Base-by-base conservation (phyloP, 1,140 invertebrate genomes). In the Dolichoris vasculosae region DNA sequence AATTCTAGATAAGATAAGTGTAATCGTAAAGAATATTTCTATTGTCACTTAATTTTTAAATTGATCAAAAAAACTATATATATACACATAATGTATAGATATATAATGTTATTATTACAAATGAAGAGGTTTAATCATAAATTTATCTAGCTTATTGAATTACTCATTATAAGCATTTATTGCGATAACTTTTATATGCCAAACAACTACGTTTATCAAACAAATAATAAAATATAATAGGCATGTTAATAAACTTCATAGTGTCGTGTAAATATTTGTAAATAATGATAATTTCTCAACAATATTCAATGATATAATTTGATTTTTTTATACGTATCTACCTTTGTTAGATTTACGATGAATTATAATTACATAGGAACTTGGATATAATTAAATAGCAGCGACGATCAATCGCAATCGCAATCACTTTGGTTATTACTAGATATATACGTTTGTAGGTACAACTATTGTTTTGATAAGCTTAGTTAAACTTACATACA, bases 351-450 rank as follows among this genome's bases (percentile, higher is more conserved):
- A 84, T 78, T 40, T 48, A 79, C 73, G 46, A 59, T 35, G 6
- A 84, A 79, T 79, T 64, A 76, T 71, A 84, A 84, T 79, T 84
- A 79, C 63, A 55, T 35, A 48, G 59, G 55, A 59, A 48, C 63
- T 32, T 84, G 35, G 48, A 73, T 71, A n/a, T 64, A 51, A 83
- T 77, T 3, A 8, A 84, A 76, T 32, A 79, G 76, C 46, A 11
- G 35, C 64, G 83, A 43, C 83, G 76, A 84, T 84, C 76, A 84
- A 84, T 84, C 69, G 46, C 75, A 73, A 83, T 83, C 43, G n/a
- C n/a, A 35, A 71, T 83, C 59, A n/a, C 55, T 77, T 51, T 69
- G 73, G 55, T 77, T 84, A 84, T 83, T 83, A 75, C 73, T 83
- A 75, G 4, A 32, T 84, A 51, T 43, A 63, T 59, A 38, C 43